Evolutionary conservation across 2,113 vertebrate species (phyloP), one percentile per base, ranked within the genome.

Genomic region (Chitala chitala): DNA sequence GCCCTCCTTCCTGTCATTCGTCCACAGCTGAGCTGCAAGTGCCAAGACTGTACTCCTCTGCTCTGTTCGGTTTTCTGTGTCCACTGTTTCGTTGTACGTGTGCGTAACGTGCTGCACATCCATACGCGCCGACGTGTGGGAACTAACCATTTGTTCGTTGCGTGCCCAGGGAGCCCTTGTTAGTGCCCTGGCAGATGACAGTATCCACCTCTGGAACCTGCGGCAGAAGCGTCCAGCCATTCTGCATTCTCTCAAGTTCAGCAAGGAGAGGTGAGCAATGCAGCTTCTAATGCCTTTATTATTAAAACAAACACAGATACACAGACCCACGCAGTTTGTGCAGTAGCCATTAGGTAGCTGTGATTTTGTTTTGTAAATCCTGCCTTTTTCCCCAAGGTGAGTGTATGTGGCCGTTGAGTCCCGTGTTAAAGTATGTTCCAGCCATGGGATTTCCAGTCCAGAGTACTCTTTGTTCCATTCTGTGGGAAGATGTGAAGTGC

Each of bases 111-210:
- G 36, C 22, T 38, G 13, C 10, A 8, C 5, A 12, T 13, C 9
- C 26, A 7, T 36, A 31, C 46, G 9, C 12, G 5, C 2, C 13
- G 66, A 24, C 29, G 36, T 42, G 20, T n/a, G 3, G 10, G 20
- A 38, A 63, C 56, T 56, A 6, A 71, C 40, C 50, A 24, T 8
- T 13, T 22, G n/a, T 3, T 26, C 40, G 6, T 72, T 6, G 26
- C 4, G 9, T 15, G 72, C 5, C 10, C 75, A 99, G 97, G 97
- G 97, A 92, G 97, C 97, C 73, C 94, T 99, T 79, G 97, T 99
- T 91, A 99, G 96, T 91, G 96, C 94, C 92, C 94, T 98, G 93
- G 91, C 95, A 84, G 97, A 99, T 85, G 97, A 99, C 85, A 98
- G 94, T 78, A 87, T 99, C 84, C 96, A 99, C 81, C 87, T 99